Evolutionary conservation across 2,113 vertebrate genomes (phyloP), one percentile per base, ranked within the genome.

Genomic region (Girardinichthys multiradiatus): DNA sequence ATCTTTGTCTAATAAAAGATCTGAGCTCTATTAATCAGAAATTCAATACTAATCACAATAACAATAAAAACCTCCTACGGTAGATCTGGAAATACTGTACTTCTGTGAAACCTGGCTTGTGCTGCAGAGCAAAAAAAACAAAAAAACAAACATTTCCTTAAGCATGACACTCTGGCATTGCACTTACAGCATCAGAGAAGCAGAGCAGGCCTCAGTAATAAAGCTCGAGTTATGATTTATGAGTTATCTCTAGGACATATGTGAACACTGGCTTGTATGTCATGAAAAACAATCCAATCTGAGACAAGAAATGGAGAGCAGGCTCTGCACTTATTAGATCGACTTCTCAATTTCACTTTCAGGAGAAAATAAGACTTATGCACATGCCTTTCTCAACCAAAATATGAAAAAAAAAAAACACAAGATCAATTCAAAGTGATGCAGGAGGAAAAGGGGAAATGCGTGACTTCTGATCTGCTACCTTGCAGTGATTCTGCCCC

Each of bases 1-100:
- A 86, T 86, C 87, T 82, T 65, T 67, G 39, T 17, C 39, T 67
- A 72, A 84, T 77, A 73, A 80, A 76, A 75, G 75, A 80, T 80
- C 80, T 57, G 79, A 86, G 65, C 66, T 74, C 85, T 81, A 92
- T 90, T 87, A 85, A 85, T 87, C 82, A 88, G 33, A 84, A 89
- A 89, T 84, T 74, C 75, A 83, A 87, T 84, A 78, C 54, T 72
- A 82, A 81, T 89, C 90, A 85, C 57, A 78, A 83, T 70, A 79
- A 76, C 69, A 84, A 86, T 86, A 78, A 76, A 57, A 82, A 65
- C 31, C 68, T 33, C 70, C 81, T 76, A 7, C 72, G 8, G 24
- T 67, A 72, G 67, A 78, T 69, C 64, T 59, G 7, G 79, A 28
- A 51, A 59, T 39, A 57, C 62, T 75, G 70, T 35, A 29, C 57